A percentile compares a stretch with the other conserved stretches of the same genome.
Evolutionary conservation across 2,888 invertebrate genomes (phyloP).

Genomic region (Chironomus riparius): DNA sequence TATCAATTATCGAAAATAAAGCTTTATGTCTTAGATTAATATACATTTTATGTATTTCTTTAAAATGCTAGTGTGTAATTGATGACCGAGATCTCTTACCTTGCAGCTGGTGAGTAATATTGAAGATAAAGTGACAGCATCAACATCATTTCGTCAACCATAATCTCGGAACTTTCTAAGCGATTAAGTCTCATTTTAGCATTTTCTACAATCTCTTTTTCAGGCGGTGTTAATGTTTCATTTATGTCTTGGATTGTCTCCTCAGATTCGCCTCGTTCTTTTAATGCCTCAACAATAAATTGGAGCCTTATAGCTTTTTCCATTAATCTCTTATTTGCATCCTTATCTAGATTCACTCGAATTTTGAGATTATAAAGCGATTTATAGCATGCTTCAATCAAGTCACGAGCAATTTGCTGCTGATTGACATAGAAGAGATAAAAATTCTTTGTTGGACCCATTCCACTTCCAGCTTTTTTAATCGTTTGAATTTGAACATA

Average conservation of each 20-base stretch:
- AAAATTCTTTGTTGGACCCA: slow-evolving; percentile 70
- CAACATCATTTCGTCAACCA: slow-evolving; percentile 74
- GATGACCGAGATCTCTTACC: no score
- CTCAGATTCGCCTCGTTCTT: slow-evolving; percentile 64
- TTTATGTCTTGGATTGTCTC: slow-evolving; percentile 77
- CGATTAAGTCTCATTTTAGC: slow-evolving; percentile 68
- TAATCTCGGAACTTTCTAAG: slow-evolving; percentile 66
- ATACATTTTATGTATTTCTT: no score
- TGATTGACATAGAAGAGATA: slow-evolving; percentile 67
- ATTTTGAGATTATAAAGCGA: slow-evolving; percentile 59
- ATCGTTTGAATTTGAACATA: slow-evolving; percentile 58
- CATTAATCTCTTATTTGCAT: slow-evolving; percentile 65
- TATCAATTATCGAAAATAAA: background rate
- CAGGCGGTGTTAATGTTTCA: slow-evolving; percentile 80
- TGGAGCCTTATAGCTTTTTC: slow-evolving; percentile 82
- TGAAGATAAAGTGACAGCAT: slow-evolving; percentile 66
- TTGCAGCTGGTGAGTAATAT: slow-evolving; percentile 36
- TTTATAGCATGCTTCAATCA: slow-evolving; percentile 62
- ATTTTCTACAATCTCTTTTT: slow-evolving; percentile 62
- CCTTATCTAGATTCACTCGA: slow-evolving; percentile 54
- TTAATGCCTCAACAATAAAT: slow-evolving; percentile 69
- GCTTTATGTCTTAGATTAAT: no score
- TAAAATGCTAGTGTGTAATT: no score
- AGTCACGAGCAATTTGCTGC: slow-evolving; percentile 56
- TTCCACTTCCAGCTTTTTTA: slow-evolving; percentile 57